These are phyloP conservation scores for Merluccius polli DNA, from an alignment of 2,797 vertebrate species.

Conservation along the genomic window DNA sequence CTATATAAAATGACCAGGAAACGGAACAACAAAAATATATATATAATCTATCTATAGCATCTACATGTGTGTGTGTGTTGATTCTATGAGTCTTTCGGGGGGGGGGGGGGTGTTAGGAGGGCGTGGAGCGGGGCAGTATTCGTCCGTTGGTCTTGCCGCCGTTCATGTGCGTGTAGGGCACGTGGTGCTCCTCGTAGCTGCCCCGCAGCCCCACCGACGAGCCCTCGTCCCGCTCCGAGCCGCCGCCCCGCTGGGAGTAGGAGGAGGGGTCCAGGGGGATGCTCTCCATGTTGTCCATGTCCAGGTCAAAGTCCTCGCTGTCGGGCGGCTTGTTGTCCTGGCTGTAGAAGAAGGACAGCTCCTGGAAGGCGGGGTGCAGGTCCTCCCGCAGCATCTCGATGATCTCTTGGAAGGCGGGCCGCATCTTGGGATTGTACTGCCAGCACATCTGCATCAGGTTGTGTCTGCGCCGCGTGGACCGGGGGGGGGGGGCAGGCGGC, in stretches of 20 bases:
- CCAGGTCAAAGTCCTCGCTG: slow-evolving; percentile 89
- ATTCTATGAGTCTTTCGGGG: not conserved
- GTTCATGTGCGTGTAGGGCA: slow-evolving; percentile 96
- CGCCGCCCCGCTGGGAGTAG: slow-evolving; percentile 75
- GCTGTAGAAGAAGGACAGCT: slow-evolving; percentile 95
- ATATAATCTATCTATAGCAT: slow-evolving; percentile 53
- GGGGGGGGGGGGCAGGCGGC: not conserved
- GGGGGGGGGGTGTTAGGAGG: slow-evolving; percentile 77
- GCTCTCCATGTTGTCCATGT: slow-evolving; percentile 98
- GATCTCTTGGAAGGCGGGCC: slow-evolving; percentile 90
- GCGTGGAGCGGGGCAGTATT: slow-evolving; percentile 84
- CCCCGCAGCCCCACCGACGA: slow-evolving; percentile 81
- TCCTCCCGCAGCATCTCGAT: slow-evolving; percentile 93
- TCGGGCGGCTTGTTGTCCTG: slow-evolving; percentile 95
- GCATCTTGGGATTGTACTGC: slow-evolving; percentile 98
- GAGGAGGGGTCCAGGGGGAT: slow-evolving; percentile 91
- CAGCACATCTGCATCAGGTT: slow-evolving; percentile 96
- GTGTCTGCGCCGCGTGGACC: slow-evolving; percentile 66
- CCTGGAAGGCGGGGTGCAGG: slow-evolving; percentile 86
- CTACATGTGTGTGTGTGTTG: slow-evolving; percentile 34
- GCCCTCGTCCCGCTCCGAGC: slow-evolving; percentile 74
- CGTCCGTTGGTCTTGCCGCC: slow-evolving; percentile 94
- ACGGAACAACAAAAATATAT: slow-evolving; percentile 38
- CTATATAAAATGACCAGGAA: slow-evolving; percentile 66
- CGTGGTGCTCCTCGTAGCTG: slow-evolving; percentile 89